Base-by-base conservation (phyloP, 2,113 vertebrate genomes). In the Eira barbara region DNA sequence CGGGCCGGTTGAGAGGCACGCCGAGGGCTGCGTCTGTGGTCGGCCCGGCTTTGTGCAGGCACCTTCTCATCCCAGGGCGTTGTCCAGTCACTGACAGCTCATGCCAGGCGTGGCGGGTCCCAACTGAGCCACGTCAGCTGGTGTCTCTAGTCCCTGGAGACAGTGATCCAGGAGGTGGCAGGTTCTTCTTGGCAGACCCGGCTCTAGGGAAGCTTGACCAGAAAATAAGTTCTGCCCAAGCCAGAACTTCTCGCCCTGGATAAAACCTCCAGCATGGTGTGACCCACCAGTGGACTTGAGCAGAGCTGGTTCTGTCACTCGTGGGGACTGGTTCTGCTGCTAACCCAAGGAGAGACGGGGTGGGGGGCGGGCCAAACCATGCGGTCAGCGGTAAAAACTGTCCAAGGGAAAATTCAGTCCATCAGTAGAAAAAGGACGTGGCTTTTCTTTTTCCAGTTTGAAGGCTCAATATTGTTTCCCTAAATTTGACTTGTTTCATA, bases 1-100 rank as follows among this genome's bases (percentile, higher is more conserved):
- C 0, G 0, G 65, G 81, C 78, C 27, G 6, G 47, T 4, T 4
- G 13, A 47, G 11, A 57, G 27, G 2, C 4, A 0, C 0, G 23
- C 25, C 2, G 8, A 1, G 63, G 74, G 49, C 7, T 12, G 6
- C 36, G 49, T 9, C 57, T 14, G 25, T 3, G 4, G 31, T n/a
- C 1, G 1, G 45, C 59, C 45, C 4, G 6, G 42, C 36, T 73
- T n/a, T 15, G 17, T 34, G 36, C 31, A 45, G 76, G 52, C 4
- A 1, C 42, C 13, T 49, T 82, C 11, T 12, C 12, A 6, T 12
- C 10, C 6, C n/a, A 47, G 57, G 31, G 55, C 4, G 2, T 74
- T 21, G 6, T 29, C 74, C 2, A 2, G 11, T 17, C 6, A n/a
- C 23, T 13, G 18, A 29, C 21, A 4, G 39, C 42, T 8, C 8